Evolutionary conservation across 2,797 vertebrate genomes (phyloP).

Genomic region (Tapirus indicus): DNA sequence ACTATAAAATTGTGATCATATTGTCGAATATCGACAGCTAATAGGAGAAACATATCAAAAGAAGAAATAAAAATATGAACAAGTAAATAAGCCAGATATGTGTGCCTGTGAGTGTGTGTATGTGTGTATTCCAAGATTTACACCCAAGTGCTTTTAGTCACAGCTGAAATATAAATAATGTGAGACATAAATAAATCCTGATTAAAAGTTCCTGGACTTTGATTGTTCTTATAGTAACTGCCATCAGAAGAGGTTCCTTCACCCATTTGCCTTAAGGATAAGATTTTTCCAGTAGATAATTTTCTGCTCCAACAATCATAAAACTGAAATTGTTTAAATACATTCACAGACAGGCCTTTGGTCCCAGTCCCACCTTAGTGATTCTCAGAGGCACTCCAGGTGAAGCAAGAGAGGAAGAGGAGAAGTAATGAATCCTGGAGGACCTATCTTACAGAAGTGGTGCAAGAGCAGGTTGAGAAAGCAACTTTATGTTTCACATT

Average conservation of each 20-base stretch:
- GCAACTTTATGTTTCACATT: background rate
- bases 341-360: background rate
- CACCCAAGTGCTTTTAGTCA: background rate
- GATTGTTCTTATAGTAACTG: background rate
- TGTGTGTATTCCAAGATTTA: background rate
- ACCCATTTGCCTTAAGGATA: background rate
- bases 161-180: background rate
- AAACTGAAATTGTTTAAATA: background rate
- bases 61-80: background rate
- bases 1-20: background rate
- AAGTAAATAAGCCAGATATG: background rate
- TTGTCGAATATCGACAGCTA: background rate
- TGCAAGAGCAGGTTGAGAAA: background rate
- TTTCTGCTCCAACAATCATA: background rate
- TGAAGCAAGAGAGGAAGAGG: background rate
- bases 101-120: background rate
- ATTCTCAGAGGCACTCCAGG: background rate
- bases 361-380: background rate
- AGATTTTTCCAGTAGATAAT: background rate
- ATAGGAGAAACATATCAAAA: background rate
- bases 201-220: background rate
- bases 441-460: background rate
- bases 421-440: background rate
- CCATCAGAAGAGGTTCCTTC: background rate
- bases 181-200: background rate